Evolutionary conservation across 2,888 invertebrate species (phyloP).

Genomic region (Sarcophaga variegata): DNA sequence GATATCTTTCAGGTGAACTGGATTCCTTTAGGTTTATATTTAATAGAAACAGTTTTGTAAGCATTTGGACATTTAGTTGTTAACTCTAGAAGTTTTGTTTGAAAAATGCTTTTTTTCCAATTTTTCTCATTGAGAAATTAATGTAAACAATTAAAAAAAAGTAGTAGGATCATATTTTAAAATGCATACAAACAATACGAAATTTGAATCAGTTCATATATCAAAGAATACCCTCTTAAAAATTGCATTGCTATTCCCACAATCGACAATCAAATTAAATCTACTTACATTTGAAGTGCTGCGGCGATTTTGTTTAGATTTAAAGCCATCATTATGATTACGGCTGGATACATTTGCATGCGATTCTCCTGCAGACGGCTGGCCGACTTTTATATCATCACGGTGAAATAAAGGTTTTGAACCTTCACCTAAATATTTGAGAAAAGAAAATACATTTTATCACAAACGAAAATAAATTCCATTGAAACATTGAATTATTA

Average conservation of each 20-base stretch:
- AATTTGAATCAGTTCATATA: no score
- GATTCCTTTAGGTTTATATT: constrained; percentile 57
- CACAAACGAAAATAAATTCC: constrained; percentile 3
- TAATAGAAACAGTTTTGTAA: background rate
- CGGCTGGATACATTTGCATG: background rate
- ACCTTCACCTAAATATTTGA: constrained; percentile 71
- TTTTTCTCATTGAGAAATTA: background rate
- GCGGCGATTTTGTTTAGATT: constrained; percentile 19
- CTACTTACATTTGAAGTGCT: constrained; percentile 63
- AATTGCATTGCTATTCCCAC: no score
- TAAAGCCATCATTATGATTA: constrained; percentile 4
- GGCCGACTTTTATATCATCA: constrained; percentile 69
- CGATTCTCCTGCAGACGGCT: background rate
- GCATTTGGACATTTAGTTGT: no score
- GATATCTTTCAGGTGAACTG: constrained; percentile 60
- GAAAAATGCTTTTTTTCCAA: background rate
- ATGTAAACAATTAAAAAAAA: background rate
- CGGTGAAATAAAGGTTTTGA: constrained; percentile 71
- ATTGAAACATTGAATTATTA: background rate
- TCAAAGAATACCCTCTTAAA: background rate
- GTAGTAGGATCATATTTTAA: no score
- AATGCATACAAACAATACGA: no score
- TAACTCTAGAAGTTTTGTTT: no score
- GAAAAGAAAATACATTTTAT: constrained; percentile 27
- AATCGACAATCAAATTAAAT: background rate